Base-by-base conservation (phyloP, 1,140 invertebrate genomes). In the Arion vulgaris region DNA sequence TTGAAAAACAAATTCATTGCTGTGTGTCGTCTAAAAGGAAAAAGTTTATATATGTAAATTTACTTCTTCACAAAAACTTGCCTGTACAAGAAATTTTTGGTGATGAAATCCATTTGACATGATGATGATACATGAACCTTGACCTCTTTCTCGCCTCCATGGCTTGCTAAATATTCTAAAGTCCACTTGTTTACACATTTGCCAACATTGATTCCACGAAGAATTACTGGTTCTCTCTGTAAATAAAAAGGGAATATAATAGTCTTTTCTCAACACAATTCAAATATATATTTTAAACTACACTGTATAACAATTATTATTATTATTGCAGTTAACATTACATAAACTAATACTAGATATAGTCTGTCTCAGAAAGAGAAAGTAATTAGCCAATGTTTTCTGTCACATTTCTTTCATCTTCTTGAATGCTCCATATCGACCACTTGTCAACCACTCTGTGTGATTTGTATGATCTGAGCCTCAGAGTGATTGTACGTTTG, bases 31-130 rank as follows among this genome's bases (percentile, higher is more conserved):
- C n/a, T n/a, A n/a, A n/a, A n/a, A n/a, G n/a, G n/a, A n/a, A n/a
- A n/a, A n/a, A n/a, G n/a, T n/a, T n/a, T n/a, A n/a, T n/a, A n/a
- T n/a, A n/a, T n/a, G n/a, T n/a, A n/a, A n/a, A n/a, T n/a, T n/a
- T n/a, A 34, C 62, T 7, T 34, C 2, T 66, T 57, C 51, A 66
- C 5, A 66, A 2, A 5, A 38, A 51, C 38, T 38, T 74, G 92
- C 91, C 93, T 93, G 88, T 94, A 94, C 5, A 90, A 69, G 89
- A 94, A 94, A 84, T 94, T 94, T 88, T 94, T 94, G 19, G 91
- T 90, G 38, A 94, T 90, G 87, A 94, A 94, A 89, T 94, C 92
- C 91, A 94, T 92, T 80, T 92, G 89, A 41, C 89, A 86, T 28
- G 84, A 87, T 68, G 87, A 69, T 62, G 93, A 93, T 26, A 94